Conservation (phyloP, 53 echinoderm and acorn worm species). For the Actinopyga echinites region DNA sequence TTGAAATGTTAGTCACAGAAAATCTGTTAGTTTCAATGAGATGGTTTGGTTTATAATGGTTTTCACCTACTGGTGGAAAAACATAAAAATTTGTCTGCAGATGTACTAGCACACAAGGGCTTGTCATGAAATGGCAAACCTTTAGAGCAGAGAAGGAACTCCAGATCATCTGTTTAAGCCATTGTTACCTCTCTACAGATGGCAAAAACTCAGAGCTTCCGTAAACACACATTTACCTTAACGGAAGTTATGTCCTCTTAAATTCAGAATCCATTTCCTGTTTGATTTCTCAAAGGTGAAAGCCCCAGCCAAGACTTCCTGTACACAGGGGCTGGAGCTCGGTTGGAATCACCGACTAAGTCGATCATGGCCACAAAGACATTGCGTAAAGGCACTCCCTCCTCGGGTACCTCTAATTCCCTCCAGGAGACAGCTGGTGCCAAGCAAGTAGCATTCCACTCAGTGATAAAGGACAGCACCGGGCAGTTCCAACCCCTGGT, state of each 20-base stretch:
- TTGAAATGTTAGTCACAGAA: too few species aligned
- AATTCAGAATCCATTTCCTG: background rate
- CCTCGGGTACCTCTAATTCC: conserved; percentile 20
- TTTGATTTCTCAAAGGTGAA: conserved; percentile 50
- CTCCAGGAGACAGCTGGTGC: conserved; percentile 47
- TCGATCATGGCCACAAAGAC: conserved; percentile 35
- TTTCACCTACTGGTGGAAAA: too few species aligned
- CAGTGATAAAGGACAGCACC: conserved; percentile 74
- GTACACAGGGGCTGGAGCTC: conserved; percentile 91
- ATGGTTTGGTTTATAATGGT: too few species aligned
- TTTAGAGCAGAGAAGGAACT: too few species aligned
- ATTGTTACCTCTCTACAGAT: too few species aligned
- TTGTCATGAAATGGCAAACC: too few species aligned
- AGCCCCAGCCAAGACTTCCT: conserved; percentile 92
- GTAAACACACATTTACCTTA: background rate
- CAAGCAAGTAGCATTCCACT: conserved; percentile 81
- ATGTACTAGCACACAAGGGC: too few species aligned
- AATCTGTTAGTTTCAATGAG: too few species aligned
- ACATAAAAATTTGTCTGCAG: too few species aligned
- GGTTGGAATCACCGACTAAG: conserved; percentile 14
- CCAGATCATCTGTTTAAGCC: too few species aligned
- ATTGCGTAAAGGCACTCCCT: conserved; percentile 28
- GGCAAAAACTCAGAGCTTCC: background rate
- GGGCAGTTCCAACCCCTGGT: conserved; percentile 69
- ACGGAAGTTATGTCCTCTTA: background rate